A percentile compares a stretch with the other conserved stretches of the same genome.
phyloP scores from a whole-genome alignment of 2,888 invertebrate genomes.

The Hoplodrina ambigua region DNA sequence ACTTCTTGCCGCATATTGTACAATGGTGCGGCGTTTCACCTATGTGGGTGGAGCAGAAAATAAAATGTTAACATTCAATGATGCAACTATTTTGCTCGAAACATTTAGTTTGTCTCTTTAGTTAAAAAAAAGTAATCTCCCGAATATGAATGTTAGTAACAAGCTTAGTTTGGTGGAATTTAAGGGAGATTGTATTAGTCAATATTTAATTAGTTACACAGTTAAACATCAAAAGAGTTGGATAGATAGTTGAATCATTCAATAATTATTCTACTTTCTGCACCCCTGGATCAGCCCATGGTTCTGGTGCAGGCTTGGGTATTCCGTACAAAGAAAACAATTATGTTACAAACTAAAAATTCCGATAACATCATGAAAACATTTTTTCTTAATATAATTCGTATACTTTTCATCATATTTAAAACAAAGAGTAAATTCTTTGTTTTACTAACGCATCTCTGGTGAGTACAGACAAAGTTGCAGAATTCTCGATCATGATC shows the following conservation, averaged over 20 bases:
- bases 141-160: conserved; percentile 61
- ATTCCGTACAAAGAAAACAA: conserved; percentile 68
- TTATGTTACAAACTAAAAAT: conserved; percentile 75
- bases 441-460: neutral
- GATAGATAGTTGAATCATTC: conserved; percentile 89
- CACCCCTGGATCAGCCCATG: conserved; percentile 79
- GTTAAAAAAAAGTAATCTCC: conserved; percentile 58
- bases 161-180: conserved; percentile 52
- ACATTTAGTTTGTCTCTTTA: conserved; percentile 74
- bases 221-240: conserved; percentile 50
- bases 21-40: conserved; percentile 97
- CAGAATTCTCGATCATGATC: no score
- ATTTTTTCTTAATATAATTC: conserved; percentile 10
- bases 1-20: conserved; percentile 96
- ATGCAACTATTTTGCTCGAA: conserved; percentile 86
- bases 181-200: conserved; percentile 68
- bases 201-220: conserved; percentile 58
- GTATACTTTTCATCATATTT: neutral
- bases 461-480: no score
- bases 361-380: conserved; percentile 65
- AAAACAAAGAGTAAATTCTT: conserved; percentile 1
- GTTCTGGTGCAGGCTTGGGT: conserved; percentile 85
- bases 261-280: conserved; percentile 86
- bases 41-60: conserved; percentile 88
- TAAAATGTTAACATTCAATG: conserved; percentile 89